Conservation (phyloP, 2,113 vertebrate species). For the Indri indri region DNA sequence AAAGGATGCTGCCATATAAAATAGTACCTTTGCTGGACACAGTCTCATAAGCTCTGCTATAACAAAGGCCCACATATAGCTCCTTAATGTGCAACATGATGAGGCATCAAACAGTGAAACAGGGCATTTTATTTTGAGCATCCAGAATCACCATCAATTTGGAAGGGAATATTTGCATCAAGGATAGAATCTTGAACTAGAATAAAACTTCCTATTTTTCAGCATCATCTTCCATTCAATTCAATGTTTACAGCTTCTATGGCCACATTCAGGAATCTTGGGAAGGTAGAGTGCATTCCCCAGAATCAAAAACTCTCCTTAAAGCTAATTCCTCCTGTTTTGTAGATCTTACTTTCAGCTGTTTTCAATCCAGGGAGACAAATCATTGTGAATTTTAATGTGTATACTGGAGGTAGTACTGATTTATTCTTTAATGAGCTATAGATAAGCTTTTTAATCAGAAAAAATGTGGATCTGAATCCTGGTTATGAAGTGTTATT, state of each 20-base stretch:
- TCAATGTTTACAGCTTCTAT: background rate
- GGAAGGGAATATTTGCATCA: background rate
- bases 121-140: constrained; percentile 39
- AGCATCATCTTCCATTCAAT: background rate
- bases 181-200: background rate
- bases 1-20: background rate
- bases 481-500: background rate
- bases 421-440: background rate
- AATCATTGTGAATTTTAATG: background rate
- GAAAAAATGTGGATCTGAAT: background rate
- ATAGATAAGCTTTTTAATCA: background rate
- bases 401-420: background rate
- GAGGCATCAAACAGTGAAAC: constrained; percentile 38
- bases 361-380: background rate
- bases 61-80: background rate
- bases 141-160: constrained; percentile 30
- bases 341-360: background rate
- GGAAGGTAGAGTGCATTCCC: background rate
- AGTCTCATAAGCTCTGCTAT: background rate
- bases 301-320: background rate
- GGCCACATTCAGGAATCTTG: background rate
- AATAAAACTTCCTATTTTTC: background rate
- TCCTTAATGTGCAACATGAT: constrained; percentile 13
- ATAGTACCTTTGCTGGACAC: background rate
- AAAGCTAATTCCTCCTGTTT: background rate